phyloP scores from a whole-genome alignment of 2,113 vertebrate species.

The Galbula dea region DNA sequence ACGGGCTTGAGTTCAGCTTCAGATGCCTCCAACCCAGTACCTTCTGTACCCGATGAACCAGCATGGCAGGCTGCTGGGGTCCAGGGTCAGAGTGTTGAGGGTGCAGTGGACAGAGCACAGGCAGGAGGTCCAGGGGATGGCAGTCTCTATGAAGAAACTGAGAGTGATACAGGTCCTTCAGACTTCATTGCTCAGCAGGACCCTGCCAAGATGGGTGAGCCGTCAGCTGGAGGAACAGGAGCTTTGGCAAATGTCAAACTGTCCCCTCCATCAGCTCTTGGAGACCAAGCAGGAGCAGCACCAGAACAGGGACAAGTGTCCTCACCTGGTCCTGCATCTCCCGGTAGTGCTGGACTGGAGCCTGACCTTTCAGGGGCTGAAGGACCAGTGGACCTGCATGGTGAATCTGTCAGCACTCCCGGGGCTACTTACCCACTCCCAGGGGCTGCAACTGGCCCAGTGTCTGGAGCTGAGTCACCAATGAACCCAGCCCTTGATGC shows the following conservation, averaged over 20 bases:
- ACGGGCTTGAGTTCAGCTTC: background rate
- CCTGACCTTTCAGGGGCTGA: rapidly evolving
- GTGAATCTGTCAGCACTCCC: background rate
- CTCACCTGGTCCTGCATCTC: rapidly evolving
- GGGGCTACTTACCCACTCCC: background rate
- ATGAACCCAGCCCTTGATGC: background rate
- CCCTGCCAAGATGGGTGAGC: background rate
- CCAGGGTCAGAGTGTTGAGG: background rate
- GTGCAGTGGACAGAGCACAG: background rate
- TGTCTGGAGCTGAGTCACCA: background rate
- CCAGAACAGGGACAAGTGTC: background rate
- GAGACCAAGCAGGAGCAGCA: background rate
- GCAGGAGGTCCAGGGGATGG: background rate
- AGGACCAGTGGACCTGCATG: background rate
- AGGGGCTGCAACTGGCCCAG: rapidly evolving
- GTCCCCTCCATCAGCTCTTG: background rate
- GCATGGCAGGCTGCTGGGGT: background rate
- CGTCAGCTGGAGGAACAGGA: background rate
- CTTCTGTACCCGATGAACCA: background rate
- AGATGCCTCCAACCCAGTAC: background rate
- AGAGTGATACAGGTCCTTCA: background rate
- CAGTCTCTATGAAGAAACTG: background rate
- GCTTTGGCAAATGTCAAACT: background rate
- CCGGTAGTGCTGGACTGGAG: background rate
- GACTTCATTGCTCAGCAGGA: background rate